Evolutionary conservation across 2,888 invertebrate species (phyloP), one percentile per base, ranked within the genome.

Genomic region (Iselma pallidipennis): DNA sequence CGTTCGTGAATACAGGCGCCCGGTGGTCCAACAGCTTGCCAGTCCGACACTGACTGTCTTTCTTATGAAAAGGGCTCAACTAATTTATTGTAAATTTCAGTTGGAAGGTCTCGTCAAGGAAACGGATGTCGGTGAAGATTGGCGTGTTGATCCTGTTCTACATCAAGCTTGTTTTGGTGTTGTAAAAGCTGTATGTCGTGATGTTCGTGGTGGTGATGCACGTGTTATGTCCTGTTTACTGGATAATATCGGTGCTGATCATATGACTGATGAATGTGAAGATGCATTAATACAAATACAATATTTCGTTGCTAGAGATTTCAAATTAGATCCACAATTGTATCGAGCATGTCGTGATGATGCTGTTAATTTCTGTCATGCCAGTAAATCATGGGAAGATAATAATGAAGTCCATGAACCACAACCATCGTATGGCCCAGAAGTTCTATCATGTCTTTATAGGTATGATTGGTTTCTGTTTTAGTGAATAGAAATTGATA

Each of bases 231-330:
- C 91, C 19, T 99, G 98, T 77, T 85, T 99, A 29, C 94, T 98
- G 93, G 94, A 95, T 73, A 92, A 95, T 77, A 84, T 98, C 52
- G 94, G 92, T 37, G 90, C 91, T 1, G 88, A 87, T 58, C 84
- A 88, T 45, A 98, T 98, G 96, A 90, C 88, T 1, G 87, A 88
- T 61, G 90, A 91, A 14, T 99, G 99, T 84, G 95, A 96, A 83
- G 88, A 91, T 66, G 92, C 95, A 7, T 84, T 99, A 48, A 85
- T 98, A 61, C 95, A 98, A 82, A 95, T 99, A 74, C 97, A 99
- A 78, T 99, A 97, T 81, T 99, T 99, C 82, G 89, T 98, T 65
- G 93, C 96, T 0, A 87, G 99, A 72, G 95, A 98, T 82, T 99
- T 95, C 79, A 95, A 93, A 74, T 83, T 97, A 50, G 96, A 97